A percentile compares a stretch with the other conserved stretches of the same genome.
These are phyloP conservation scores for Bathybates hornii DNA, from an alignment of 2,113 vertebrate species.

Conservation along the genomic window DNA sequence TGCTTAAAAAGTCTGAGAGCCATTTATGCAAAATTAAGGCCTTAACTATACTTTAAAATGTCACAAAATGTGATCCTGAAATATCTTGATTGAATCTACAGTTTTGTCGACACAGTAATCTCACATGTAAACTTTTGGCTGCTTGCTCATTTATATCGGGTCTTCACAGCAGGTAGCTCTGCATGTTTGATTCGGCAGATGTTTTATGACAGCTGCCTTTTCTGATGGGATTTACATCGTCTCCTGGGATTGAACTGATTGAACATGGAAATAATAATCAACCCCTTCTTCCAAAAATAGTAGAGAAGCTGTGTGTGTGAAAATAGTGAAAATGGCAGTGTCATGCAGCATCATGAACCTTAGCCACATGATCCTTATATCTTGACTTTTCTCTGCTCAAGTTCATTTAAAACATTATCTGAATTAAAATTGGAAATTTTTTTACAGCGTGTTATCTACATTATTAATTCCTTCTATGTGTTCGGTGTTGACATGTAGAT, in stretches of 20 bases:
- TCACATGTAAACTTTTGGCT: neutral
- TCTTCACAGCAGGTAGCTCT: neutral
- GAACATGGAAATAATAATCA: neutral
- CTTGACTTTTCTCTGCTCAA: neutral
- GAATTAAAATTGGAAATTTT: neutral
- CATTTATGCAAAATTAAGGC: neutral
- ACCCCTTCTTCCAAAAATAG: neutral
- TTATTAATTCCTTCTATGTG: neutral
- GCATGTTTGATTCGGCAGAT: neutral
- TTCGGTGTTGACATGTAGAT: neutral
- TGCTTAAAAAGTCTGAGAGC: neutral
- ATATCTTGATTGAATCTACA: neutral
- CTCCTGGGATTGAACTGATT: neutral
- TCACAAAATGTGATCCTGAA: neutral
- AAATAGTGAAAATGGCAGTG: neutral
- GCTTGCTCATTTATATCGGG: neutral
- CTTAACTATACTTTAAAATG: neutral
- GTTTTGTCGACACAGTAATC: neutral
- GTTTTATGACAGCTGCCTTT: neutral
- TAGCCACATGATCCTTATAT: neutral
- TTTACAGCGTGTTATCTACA: neutral
- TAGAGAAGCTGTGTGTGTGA: neutral
- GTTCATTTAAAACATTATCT: neutral
- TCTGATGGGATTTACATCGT: neutral
- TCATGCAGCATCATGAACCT: neutral